Percentiles rank a stretch among this genome's conserved stretches.
Evolutionary conservation across 2,113 vertebrate species (phyloP).

Genomic region (Cephalopterus ornatus): DNA sequence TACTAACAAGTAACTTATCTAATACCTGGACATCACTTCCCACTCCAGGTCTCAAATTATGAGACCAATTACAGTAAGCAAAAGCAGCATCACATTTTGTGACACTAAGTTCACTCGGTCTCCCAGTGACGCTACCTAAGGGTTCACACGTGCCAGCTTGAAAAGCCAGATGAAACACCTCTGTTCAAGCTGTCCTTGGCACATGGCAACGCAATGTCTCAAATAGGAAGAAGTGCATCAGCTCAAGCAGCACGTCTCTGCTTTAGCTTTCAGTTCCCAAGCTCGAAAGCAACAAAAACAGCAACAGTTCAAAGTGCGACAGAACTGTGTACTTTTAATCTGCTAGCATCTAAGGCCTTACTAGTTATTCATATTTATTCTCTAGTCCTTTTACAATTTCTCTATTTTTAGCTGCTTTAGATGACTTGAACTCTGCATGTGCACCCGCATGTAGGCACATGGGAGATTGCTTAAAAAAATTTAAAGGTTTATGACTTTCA

Average conservation of each 20-base stretch:
- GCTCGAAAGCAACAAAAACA: neutral
- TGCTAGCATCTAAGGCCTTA: neutral
- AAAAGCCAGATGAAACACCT: neutral
- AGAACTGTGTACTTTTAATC: neutral
- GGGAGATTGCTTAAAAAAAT: neutral
- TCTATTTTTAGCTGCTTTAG: neutral
- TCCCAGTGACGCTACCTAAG: neutral
- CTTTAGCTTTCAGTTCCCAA: neutral
- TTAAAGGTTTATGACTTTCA: neutral
- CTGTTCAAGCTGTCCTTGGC: neutral
- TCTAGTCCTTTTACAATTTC: neutral
- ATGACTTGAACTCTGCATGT: neutral
- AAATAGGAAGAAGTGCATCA: neutral
- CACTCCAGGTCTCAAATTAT: neutral
- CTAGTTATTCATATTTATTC: neutral
- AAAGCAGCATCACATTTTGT: neutral
- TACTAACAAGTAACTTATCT: neutral
- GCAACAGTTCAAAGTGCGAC: rapidly evolving
- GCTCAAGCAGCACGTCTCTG: neutral
- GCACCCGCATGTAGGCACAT: neutral
- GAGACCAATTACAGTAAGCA: neutral
- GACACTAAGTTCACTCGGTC: neutral
- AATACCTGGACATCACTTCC: neutral
- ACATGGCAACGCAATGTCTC: rapidly evolving
- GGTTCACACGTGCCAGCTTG: neutral